phyloP scores from a whole-genome alignment of 2,888 invertebrate species.

The Acleris sparsana region DNA sequence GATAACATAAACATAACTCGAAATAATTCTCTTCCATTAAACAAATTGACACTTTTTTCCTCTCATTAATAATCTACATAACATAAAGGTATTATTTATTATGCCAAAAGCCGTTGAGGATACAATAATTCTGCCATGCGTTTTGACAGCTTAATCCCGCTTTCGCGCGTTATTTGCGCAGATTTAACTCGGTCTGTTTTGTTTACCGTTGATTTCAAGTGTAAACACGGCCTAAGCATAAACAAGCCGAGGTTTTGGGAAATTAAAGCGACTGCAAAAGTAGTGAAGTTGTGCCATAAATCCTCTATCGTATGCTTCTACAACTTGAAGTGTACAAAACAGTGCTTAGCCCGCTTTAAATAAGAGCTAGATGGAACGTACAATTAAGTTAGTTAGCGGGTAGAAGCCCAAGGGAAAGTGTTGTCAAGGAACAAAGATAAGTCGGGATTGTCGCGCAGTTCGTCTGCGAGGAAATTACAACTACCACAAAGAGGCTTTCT shows the following conservation, averaged over 20 bases:
- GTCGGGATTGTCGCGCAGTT: slow-evolving; percentile 74
- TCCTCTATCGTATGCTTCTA: slow-evolving; percentile 54
- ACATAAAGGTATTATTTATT: slow-evolving; percentile 25
- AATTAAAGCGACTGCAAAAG: slow-evolving; percentile 76
- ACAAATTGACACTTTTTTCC: slow-evolving; percentile 9
- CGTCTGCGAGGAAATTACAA: slow-evolving; percentile 75
- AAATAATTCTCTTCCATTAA: not conserved
- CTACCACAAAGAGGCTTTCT: slow-evolving; percentile 65
- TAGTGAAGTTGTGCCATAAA: slow-evolving; percentile 72
- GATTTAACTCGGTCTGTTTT: slow-evolving; percentile 27
- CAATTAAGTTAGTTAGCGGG: slow-evolving; percentile 46
- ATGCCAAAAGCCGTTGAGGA: slow-evolving; percentile 29
- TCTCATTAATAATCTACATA: slow-evolving; percentile 21
- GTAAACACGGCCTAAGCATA: slow-evolving; percentile 39
- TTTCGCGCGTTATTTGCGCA: slow-evolving; percentile 22
- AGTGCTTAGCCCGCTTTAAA: slow-evolving; percentile 37
- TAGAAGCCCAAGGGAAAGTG: slow-evolving; percentile 73
- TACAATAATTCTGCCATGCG: slow-evolving; percentile 31
- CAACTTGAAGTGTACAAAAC: slow-evolving; percentile 38
- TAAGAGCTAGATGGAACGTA: slow-evolving; percentile 45
- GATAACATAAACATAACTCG: not conserved
- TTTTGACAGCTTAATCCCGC: slow-evolving; percentile 32
- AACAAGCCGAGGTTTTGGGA: slow-evolving; percentile 63
- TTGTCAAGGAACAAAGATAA: slow-evolving; percentile 80
- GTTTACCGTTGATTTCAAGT: slow-evolving; percentile 19